Conservation (phyloP, 2,888 invertebrate genomes). For the Spisula subtruncata region DNA sequence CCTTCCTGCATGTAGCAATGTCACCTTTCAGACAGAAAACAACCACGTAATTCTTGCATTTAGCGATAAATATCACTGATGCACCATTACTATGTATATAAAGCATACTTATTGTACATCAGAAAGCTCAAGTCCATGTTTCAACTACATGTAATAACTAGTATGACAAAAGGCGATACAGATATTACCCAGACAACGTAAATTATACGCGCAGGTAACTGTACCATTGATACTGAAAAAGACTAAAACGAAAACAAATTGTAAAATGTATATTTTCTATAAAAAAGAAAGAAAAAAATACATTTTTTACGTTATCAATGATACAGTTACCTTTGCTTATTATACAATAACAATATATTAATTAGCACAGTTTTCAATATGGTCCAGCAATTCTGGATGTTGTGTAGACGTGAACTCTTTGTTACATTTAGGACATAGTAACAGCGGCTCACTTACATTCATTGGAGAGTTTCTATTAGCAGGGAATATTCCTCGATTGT, state of each 20-base stretch:
- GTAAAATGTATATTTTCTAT: no score
- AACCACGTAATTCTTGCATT: no score
- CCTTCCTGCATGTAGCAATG: no score
- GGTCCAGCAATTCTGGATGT: conserved; percentile 79
- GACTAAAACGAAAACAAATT: no score
- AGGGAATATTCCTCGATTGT: conserved; percentile 35
- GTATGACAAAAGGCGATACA: neutral
- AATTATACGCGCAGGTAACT: no score
- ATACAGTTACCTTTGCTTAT: no score
- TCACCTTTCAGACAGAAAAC: no score
- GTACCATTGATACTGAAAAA: no score
- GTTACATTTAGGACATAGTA: conserved; percentile 81
- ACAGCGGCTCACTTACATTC: conserved; percentile 61
- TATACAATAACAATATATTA: conserved; percentile 12
- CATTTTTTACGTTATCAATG: no score
- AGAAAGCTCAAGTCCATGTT: neutral
- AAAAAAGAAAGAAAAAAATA: neutral
- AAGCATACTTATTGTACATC: neutral
- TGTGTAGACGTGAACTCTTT: conserved; percentile 77
- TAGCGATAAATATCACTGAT: neutral
- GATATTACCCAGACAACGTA: no score
- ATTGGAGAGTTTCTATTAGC: neutral
- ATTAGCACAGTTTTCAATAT: conserved; percentile 82
- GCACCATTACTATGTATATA: no score
- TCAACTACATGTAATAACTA: no score